A percentile compares a stretch with the other conserved stretches of the same genome.
phyloP scores from a whole-genome alignment of 2,113 vertebrate species.

The Ardeotis arabs region DNA sequence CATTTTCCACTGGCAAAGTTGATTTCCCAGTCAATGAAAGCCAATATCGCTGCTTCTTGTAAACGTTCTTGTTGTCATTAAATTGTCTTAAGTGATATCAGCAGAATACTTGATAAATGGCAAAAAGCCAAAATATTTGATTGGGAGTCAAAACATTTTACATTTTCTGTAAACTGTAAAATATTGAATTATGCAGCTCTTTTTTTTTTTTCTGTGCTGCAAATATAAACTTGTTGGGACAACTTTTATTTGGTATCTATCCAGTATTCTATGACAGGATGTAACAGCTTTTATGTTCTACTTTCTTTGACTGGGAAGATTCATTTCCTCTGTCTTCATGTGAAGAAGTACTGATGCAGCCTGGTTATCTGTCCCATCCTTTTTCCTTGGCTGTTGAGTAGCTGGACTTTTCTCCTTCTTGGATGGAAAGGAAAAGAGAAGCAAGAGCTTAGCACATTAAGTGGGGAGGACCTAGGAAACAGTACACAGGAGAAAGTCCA shows the following conservation, averaged over 20 bases:
- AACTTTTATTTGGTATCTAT: neutral
- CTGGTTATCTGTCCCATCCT: neutral
- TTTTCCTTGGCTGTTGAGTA: neutral
- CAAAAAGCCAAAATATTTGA: slow-evolving; percentile 53
- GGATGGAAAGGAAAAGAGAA: neutral
- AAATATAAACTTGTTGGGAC: neutral
- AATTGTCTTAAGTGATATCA: slow-evolving; percentile 48
- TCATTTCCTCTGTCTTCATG: neutral
- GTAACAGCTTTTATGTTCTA: neutral
- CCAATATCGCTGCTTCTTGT: slow-evolving; percentile 3
- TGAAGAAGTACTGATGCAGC: neutral
- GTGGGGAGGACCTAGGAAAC: neutral
- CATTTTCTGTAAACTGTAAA: slow-evolving; percentile 55
- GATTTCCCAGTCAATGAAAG: slow-evolving; percentile 31
- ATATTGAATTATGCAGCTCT: slow-evolving; percentile 43
- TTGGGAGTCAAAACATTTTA: slow-evolving; percentile 52
- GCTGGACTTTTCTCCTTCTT: neutral
- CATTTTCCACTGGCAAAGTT: slow-evolving; percentile 15
- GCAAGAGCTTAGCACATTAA: neutral
- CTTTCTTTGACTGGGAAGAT: neutral
- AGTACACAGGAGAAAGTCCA: neutral
- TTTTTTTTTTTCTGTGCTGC: neutral
- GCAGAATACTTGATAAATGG: slow-evolving; percentile 41
- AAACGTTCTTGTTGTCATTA: slow-evolving; percentile 45
- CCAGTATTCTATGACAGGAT: neutral